These are phyloP conservation scores for Diadophis punctatus DNA, from an alignment of 2,113 vertebrate species.

Conservation along the genomic window DNA sequence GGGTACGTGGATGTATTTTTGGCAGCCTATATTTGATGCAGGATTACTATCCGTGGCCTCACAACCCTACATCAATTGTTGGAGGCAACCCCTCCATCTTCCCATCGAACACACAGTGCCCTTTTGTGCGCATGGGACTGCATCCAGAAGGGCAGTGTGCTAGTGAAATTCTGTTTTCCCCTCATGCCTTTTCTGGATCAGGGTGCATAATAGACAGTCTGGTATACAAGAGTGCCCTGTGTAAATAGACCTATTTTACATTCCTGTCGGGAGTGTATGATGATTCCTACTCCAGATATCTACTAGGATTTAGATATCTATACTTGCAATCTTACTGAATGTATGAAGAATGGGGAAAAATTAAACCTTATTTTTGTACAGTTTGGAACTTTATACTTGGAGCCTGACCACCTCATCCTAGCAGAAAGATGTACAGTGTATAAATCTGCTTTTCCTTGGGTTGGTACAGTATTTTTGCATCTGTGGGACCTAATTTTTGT, in stretches of 20 bases:
- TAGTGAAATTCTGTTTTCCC: not conserved
- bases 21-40: not conserved
- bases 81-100: not conserved
- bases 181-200: slow-evolving; percentile 10
- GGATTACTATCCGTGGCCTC: not conserved
- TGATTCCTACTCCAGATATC: slow-evolving; percentile 68
- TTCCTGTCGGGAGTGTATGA: slow-evolving; percentile 70
- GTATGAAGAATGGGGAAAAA: slow-evolving; percentile 77
- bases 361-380: slow-evolving; percentile 86
- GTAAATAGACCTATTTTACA: slow-evolving; percentile 67
- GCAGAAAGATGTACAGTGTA: slow-evolving; percentile 73
- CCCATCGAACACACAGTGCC: not conserved
- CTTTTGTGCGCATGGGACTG: not conserved
- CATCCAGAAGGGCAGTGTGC: not conserved
- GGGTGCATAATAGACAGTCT: slow-evolving; percentile 36
- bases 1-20: not conserved
- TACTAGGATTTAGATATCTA: slow-evolving; percentile 66
- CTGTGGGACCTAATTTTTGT: slow-evolving; percentile 83
- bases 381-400: slow-evolving; percentile 82
- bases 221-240: slow-evolving; percentile 68
- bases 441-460: slow-evolving; percentile 78
- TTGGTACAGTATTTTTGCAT: slow-evolving; percentile 86
- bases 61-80: not conserved
- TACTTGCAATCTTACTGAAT: slow-evolving; percentile 79
- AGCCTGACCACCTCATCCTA: slow-evolving; percentile 72